Percentiles rank a stretch among this genome's conserved stretches.
Evolutionary conservation across 2,888 invertebrate species (phyloP).

Genomic region (Dynastes hyllus): DNA sequence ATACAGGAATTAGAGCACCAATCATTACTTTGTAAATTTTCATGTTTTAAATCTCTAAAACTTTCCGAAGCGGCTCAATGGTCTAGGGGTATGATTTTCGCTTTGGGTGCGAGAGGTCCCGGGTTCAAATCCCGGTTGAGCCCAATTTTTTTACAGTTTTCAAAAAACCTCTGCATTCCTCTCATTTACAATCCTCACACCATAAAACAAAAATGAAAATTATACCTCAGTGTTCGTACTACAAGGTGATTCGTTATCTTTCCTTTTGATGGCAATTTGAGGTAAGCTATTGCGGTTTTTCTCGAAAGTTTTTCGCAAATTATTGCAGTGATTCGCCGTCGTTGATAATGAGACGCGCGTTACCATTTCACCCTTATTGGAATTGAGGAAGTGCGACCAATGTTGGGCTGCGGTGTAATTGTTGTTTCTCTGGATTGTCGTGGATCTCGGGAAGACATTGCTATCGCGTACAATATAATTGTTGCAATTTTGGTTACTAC

Average conservation of each 20-base stretch:
- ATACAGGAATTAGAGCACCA: too few species aligned
- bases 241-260: constrained; percentile 62
- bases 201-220: constrained; percentile 23
- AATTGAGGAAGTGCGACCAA: constrained; percentile 27
- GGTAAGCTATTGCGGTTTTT: constrained; percentile 60
- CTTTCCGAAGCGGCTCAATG: constrained; percentile 67
- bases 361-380: constrained; percentile 19
- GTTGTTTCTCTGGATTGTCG: constrained; percentile 35
- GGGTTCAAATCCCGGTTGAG: constrained; percentile 72
- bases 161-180: constrained; percentile 20
- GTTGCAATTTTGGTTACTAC: constrained; percentile 50
- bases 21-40: not conserved
- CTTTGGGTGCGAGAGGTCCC: constrained; percentile 73
- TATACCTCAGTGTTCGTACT: constrained; percentile 61
- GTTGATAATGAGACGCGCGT: constrained; percentile 28
- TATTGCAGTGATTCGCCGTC: constrained; percentile 29
- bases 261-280: constrained; percentile 67
- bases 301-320: constrained; percentile 35
- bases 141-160: constrained; percentile 60
- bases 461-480: constrained; percentile 56
- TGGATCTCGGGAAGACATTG: constrained; percentile 47
- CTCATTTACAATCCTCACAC: constrained; percentile 21
- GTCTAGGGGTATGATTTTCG: constrained; percentile 73
- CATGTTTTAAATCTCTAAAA: not conserved
- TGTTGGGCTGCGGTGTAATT: constrained; percentile 27